These are phyloP conservation scores for Trematocara caparti DNA, from an alignment of 2,797 vertebrate species.

Conservation along the genomic window DNA sequence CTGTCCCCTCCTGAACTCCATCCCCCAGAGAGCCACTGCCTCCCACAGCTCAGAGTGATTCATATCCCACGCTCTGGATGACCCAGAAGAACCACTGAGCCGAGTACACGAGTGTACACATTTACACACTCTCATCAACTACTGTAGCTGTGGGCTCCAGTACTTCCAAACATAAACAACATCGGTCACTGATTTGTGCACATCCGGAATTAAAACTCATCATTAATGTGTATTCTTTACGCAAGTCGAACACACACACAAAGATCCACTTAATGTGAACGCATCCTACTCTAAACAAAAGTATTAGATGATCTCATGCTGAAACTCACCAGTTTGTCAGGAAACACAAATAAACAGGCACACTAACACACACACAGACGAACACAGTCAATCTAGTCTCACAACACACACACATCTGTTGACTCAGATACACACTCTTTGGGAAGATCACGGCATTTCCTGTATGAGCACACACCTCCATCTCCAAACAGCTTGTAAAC, in stretches of 20 bases:
- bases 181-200: neutral
- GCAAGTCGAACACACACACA: neutral
- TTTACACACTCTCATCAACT: neutral
- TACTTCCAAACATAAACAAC: constrained; percentile 24
- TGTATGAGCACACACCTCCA: neutral
- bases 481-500: neutral
- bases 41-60: neutral
- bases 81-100: constrained; percentile 7
- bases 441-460: neutral
- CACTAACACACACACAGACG: neutral
- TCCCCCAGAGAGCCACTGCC: neutral
- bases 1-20: neutral
- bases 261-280: neutral
- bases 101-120: neutral
- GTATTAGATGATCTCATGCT: neutral
- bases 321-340: neutral
- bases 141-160: constrained; percentile 1
- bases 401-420: neutral
- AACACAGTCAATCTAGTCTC: neutral
- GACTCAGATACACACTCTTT: neutral
- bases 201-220: neutral
- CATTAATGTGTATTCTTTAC: neutral
- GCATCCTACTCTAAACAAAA: neutral
- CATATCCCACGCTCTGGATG: constrained; percentile 40
- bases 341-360: neutral